phyloP scores from a whole-genome alignment of 2,113 vertebrate genomes.

The Pluvianellus socialis region DNA sequence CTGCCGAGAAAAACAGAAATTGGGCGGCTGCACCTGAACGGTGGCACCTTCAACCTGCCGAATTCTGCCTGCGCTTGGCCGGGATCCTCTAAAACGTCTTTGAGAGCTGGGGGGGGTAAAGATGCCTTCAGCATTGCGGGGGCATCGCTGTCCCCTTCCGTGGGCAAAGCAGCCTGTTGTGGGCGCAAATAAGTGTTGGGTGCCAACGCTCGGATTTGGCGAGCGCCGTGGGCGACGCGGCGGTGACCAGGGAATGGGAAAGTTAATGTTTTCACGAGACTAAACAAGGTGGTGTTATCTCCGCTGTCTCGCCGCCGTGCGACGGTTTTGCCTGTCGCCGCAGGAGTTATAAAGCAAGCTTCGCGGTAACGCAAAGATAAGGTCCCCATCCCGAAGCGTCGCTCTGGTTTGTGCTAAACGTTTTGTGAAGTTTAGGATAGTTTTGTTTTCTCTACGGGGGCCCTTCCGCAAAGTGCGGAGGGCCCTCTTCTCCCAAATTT shows the following conservation, averaged over 20 bases:
- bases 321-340: background rate
- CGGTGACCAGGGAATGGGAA: background rate
- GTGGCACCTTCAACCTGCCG: background rate
- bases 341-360: background rate
- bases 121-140: fast-evolving
- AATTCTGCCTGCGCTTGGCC: background rate
- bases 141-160: fast-evolving
- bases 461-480: fast-evolving
- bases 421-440: background rate
- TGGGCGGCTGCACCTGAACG: fast-evolving
- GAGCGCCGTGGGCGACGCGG: fast-evolving
- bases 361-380: fast-evolving
- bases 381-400: fast-evolving
- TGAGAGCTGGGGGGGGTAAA: background rate
- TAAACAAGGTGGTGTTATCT: background rate
- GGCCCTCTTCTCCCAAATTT: background rate
- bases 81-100: fast-evolving
- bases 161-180: too few species aligned
- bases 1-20: fast-evolving
- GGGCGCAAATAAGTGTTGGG: background rate
- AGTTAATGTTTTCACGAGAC: background rate
- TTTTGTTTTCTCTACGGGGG: fast-evolving
- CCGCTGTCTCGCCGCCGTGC: fast-evolving
- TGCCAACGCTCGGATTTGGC: background rate
- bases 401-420: background rate